Base-by-base conservation (phyloP, 2,888 invertebrate species). In the Kuschelorhynchus macadamiae region DNA sequence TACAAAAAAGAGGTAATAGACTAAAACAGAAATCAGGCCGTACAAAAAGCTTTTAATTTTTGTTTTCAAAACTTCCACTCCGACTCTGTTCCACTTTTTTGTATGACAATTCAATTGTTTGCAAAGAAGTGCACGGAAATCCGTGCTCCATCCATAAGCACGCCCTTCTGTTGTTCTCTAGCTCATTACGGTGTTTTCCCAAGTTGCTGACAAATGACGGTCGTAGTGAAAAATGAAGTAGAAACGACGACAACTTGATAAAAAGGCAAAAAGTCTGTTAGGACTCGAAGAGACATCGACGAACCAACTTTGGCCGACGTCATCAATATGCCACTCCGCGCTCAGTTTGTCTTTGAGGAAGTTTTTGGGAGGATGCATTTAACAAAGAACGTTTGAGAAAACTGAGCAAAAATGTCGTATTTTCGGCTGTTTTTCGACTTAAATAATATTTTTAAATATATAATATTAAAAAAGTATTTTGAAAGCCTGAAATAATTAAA, bases 191-290 rank as follows among this genome's bases (percentile, higher is more conserved):
- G 79, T 81, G 81, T 81, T 63, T 81, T 79, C 76, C 80, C 79
- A 81, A 81, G 81, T 81, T 79, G 81, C 81, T 83, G 83, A 83
- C 83, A 83, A 83, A 83, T 82, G 83, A 82, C 80, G 82, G 79
- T 79, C 80, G 81, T 82, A 77, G 81, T 82, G 83, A 83, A 83
- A 83, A 83, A 83, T 83, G 82, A 81, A 82, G 82, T 81, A 79
- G 80, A 79, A 79, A 80, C 79, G 78, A 77, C 79, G 82, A 83
- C 82, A 81, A 82, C 79, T 82, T 82, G 82, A 82, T 83, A 82
- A 82, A n/a, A 82, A 81, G 81, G 80, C 50, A 65, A 65, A 65
- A 63, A 61, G 55, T 67, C 61, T 67, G 49, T 41, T 56, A 49
- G 30, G 56, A 56, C 56, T 30, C 41, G 30, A 11, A 25, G 17